Evolutionary conservation across 2,797 vertebrate species (phyloP).

Genomic region (Paramormyrops hopkinsi): DNA sequence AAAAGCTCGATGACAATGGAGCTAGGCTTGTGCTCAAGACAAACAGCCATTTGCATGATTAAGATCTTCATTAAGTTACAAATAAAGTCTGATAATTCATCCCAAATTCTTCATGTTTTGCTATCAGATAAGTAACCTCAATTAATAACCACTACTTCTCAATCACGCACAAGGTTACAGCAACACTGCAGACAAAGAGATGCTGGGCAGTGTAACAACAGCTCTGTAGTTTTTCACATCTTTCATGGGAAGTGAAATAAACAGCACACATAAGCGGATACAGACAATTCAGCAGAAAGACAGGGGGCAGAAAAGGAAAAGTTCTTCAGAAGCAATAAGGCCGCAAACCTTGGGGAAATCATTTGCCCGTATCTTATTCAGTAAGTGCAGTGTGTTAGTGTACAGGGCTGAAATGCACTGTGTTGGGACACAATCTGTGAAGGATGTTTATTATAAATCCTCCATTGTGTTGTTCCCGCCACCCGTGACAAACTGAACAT

Average conservation of each 20-base stretch:
- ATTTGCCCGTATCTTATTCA: neutral
- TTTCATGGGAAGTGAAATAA: constrained; percentile 2
- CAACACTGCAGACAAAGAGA: neutral
- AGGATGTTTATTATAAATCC: neutral
- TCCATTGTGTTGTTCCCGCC: neutral
- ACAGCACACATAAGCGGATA: neutral
- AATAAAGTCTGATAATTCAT: neutral
- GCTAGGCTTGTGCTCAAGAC: neutral
- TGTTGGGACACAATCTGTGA: neutral
- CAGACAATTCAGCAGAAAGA: neutral
- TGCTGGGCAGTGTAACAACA: neutral
- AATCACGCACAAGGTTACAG: neutral
- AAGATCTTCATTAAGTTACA: neutral
- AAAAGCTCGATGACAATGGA: neutral
- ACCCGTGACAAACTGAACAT: neutral
- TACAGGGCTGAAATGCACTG: neutral
- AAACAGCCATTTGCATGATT: neutral
- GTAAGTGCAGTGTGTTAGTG: neutral
- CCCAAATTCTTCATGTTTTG: neutral
- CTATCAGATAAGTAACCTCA: neutral
- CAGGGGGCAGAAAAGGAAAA: neutral
- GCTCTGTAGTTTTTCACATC: neutral
- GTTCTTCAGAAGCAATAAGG: neutral
- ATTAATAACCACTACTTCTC: neutral
- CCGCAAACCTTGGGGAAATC: neutral